These are phyloP conservation scores for Epiblema foenella DNA, from an alignment of 2,888 invertebrate genomes.

Conservation along the genomic window DNA sequence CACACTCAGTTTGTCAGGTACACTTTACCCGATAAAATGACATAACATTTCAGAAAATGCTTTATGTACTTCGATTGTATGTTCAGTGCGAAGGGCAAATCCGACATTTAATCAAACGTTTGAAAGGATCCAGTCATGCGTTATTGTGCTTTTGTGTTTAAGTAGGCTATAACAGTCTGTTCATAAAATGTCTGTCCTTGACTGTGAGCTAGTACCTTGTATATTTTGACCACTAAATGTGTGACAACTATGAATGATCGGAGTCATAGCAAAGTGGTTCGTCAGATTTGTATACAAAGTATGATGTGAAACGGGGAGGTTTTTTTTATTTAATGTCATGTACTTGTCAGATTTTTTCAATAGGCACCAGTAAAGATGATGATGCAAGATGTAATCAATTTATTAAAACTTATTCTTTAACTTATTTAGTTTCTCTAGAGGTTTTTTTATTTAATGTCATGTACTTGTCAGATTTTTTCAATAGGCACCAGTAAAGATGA, in stretches of 20 bases:
- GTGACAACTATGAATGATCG: not conserved
- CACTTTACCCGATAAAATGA: not conserved
- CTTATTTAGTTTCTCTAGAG: not conserved
- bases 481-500: too few species aligned
- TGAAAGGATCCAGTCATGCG: constrained; percentile 28
- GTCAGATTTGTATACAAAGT: not conserved
- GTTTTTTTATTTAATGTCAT: constrained; percentile 18
- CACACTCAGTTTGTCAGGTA: too few species aligned
- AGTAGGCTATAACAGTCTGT: constrained; percentile 12
- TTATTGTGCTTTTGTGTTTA: constrained; percentile 23
- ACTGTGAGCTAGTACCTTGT: not conserved
- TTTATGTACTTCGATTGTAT: not conserved
- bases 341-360: constrained; percentile 16
- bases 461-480: not conserved
- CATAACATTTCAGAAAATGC: not conserved
- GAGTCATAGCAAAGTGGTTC: not conserved
- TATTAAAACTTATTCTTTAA: too few species aligned
- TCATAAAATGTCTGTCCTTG: not conserved
- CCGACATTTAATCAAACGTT: constrained; percentile 28
- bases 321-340: constrained; percentile 14
- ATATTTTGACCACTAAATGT: not conserved
- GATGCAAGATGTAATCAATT: not conserved
- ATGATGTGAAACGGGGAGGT: constrained; percentile 1
- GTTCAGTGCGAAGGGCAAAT: not conserved
- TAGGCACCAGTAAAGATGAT: not conserved